Evolutionary conservation across 2,113 vertebrate genomes (phyloP).

Genomic region (Hirundichthys speculiger): DNA sequence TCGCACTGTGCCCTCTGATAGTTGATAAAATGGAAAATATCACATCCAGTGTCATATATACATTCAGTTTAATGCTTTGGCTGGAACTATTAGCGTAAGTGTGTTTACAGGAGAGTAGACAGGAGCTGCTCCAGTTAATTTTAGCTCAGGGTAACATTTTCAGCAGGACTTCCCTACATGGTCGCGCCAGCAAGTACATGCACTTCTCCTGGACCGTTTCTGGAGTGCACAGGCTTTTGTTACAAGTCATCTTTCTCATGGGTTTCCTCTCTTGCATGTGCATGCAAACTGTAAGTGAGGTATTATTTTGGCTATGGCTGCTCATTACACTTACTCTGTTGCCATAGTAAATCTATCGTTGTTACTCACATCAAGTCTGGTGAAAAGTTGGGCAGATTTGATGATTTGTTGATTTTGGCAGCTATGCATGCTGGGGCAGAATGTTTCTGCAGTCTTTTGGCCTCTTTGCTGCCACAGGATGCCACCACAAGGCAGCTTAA

Average conservation of each 20-base stretch:
- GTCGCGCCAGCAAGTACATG: constrained; percentile 64
- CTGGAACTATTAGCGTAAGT: constrained; percentile 28
- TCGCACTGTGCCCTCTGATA: constrained; percentile 11
- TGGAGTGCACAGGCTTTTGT: constrained; percentile 31
- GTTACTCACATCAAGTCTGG: constrained; percentile 36
- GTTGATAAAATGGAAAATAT: constrained; percentile 60
- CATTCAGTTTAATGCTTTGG: constrained; percentile 35
- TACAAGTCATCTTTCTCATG: constrained; percentile 27
- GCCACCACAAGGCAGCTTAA: constrained; percentile 62
- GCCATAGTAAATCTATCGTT: constrained; percentile 50
- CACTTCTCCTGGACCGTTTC: constrained; percentile 56
- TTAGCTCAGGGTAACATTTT: constrained; percentile 72
- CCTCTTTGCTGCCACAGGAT: constrained; percentile 57
- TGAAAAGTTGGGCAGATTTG: constrained; percentile 53
- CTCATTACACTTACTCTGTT: constrained; percentile 44
- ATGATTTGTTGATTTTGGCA: constrained; percentile 74
- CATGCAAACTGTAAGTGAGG: constrained; percentile 11
- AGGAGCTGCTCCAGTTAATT: constrained; percentile 58
- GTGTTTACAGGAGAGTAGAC: constrained; percentile 40
- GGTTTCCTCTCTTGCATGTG: constrained; percentile 28
- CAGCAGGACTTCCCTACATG: constrained; percentile 76
- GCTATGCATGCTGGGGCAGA: constrained; percentile 42
- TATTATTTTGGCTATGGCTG: constrained; percentile 33
- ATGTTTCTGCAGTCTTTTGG: constrained; percentile 67
- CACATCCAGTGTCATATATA: constrained; percentile 32